Conservation (phyloP, 2,113 vertebrate genomes). For the Loxodonta africana region DNA sequence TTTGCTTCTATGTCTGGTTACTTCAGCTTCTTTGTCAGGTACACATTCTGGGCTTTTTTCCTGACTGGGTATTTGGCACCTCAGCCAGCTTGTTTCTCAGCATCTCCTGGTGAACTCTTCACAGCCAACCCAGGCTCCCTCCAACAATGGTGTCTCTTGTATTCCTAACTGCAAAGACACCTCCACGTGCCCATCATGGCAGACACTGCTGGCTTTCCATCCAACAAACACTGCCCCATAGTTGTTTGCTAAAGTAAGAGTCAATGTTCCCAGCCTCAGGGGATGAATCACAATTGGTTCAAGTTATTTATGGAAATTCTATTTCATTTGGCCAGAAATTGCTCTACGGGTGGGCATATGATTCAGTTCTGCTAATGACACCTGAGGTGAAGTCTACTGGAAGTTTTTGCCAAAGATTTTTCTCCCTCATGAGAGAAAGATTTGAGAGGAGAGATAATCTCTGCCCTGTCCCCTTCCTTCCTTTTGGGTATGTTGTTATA, state of each 20-base stretch:
- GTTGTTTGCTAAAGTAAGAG: background rate
- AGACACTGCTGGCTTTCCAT: background rate
- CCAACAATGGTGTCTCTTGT: fast-evolving
- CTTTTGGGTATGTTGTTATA: background rate
- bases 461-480: background rate
- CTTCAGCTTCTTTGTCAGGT: background rate
- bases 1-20: background rate
- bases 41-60: background rate
- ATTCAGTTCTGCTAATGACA: background rate
- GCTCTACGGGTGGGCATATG: background rate
- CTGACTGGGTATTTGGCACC: background rate
- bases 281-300: background rate
- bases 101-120: background rate
- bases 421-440: background rate
- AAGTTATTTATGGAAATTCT: background rate
- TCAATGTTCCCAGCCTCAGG: background rate
- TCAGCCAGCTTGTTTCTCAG: background rate
- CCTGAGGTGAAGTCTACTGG: background rate
- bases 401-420: background rate
- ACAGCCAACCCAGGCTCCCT: background rate
- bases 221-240: background rate
- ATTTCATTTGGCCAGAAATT: background rate
- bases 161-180: background rate
- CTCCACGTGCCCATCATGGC: background rate
- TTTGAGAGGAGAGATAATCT: background rate